Evolutionary conservation across 1,140 invertebrate genomes (phyloP).

Genomic region (Papilio glaucus): DNA sequence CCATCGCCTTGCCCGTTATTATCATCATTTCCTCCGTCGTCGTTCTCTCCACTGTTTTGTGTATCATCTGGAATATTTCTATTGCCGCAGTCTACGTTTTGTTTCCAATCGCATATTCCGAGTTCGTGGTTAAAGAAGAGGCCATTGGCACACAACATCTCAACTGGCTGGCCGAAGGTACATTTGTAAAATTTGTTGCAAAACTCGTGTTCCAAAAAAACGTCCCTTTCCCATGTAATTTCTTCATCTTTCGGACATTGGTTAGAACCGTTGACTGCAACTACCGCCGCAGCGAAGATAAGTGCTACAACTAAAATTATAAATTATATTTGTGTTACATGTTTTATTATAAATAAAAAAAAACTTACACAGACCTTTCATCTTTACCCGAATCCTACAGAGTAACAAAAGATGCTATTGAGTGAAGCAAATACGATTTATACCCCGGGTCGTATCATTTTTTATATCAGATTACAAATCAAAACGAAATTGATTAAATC

Average conservation of each 20-base stretch:
- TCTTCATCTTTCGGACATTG: conserved; percentile 61
- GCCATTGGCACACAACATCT: conserved; percentile 78
- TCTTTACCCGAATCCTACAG: conserved; percentile 14
- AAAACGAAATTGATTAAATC: conserved; percentile 28
- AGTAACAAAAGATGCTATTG: conserved; percentile 6
- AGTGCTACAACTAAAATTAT: not conserved
- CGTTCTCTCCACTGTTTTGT: conserved; percentile 18
- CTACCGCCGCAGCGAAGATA: conserved; percentile 41
- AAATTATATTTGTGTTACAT: not conserved
- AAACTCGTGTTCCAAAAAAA: conserved; percentile 77
- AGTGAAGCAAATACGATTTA: conserved; percentile 7
- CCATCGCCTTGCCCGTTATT: not conserved
- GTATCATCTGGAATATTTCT: conserved; percentile 53
- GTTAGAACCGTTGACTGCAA: conserved; percentile 29
- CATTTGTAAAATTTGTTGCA: conserved; percentile 86
- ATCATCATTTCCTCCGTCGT: not conserved
- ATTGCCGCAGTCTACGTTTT: conserved; percentile 76
- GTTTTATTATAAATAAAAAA: no score
- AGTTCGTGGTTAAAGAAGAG: conserved; percentile 83
- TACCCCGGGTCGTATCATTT: conserved; percentile 18
- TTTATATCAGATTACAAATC: conserved; percentile 8
- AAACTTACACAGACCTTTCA: not conserved
- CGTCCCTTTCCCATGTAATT: conserved; percentile 54
- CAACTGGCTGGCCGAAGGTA: conserved; percentile 72
- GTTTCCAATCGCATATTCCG: conserved; percentile 84